Conservation (phyloP, 1,140 invertebrate species). For the Leptoteleia sp. region DNA sequence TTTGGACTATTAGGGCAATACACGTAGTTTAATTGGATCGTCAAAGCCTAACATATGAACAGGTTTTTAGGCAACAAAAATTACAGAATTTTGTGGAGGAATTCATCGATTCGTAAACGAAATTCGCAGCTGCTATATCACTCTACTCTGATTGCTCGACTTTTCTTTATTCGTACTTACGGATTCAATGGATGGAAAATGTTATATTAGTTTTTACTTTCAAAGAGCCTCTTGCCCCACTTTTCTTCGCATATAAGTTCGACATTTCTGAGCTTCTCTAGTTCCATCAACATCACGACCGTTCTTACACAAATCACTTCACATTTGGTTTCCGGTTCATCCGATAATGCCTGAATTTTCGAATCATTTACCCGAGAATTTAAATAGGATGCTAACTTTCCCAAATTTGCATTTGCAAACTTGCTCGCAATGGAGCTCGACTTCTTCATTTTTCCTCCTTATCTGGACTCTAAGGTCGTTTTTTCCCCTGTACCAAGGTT, state of each 20-base stretch:
- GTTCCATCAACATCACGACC: slow-evolving; percentile 44
- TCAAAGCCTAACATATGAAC: too few relatives aligned
- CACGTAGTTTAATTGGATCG: too few relatives aligned
- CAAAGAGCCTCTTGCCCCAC: slow-evolving; percentile 48
- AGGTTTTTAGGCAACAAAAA: too few relatives aligned
- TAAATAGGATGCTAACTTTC: slow-evolving; percentile 41
- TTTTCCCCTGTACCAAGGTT: neutral
- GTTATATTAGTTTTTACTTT: slow-evolving; percentile 63
- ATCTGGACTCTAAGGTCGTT: too few relatives aligned
- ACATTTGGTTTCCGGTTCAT: slow-evolving; percentile 45
- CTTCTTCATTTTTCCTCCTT: slow-evolving; percentile 4
- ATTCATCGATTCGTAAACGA: too few relatives aligned
- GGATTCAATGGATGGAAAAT: slow-evolving; percentile 44
- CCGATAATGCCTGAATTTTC: slow-evolving; percentile 51
- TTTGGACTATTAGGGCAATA: too few relatives aligned
- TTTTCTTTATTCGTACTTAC: slow-evolving; percentile 36
- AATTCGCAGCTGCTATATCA: slow-evolving; percentile 28
- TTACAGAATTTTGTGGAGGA: too few relatives aligned
- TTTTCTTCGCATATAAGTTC: slow-evolving; percentile 54
- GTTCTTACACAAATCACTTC: slow-evolving; percentile 54
- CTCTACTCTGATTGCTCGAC: slow-evolving; percentile 33
- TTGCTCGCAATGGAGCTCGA: slow-evolving; percentile 11
- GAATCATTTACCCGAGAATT: slow-evolving; percentile 50
- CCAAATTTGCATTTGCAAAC: slow-evolving; percentile 48
- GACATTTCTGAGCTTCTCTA: slow-evolving; percentile 45